phyloP scores from a whole-genome alignment of 2,113 vertebrate genomes.

The Rhineura floridana region DNA sequence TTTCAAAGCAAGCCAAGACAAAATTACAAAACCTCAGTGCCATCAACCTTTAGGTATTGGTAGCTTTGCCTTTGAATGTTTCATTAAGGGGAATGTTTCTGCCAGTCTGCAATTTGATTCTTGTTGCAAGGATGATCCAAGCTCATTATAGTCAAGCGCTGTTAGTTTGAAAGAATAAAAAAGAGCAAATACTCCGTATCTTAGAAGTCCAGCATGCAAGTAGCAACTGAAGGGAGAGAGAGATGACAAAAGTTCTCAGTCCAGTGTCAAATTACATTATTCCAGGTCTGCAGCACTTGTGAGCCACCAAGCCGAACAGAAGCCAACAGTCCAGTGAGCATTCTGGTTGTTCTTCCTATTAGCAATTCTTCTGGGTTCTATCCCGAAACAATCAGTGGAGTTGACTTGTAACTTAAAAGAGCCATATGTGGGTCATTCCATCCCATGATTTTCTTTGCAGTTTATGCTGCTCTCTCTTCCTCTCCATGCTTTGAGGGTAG shows the following conservation, averaged over 20 bases:
- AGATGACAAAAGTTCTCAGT: background rate
- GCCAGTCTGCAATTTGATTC: background rate
- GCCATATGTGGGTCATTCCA: too few species aligned
- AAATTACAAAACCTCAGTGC: constrained; percentile 34
- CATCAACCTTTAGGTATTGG: constrained; percentile 47
- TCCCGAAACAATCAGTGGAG: too few species aligned
- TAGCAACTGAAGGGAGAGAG: background rate
- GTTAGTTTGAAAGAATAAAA: background rate
- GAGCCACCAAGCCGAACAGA: background rate
- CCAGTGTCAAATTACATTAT: background rate
- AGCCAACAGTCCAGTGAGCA: background rate
- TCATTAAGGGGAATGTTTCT: constrained; percentile 18
- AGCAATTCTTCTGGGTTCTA: too few species aligned
- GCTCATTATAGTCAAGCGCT: background rate
- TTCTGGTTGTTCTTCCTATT: too few species aligned
- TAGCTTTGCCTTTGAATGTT: constrained; percentile 33
- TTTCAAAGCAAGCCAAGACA: constrained; percentile 69
- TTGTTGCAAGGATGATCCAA: background rate
- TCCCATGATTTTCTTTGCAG: too few species aligned
- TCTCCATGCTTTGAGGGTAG: too few species aligned
- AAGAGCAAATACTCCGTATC: background rate
- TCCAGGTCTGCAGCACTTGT: background rate
- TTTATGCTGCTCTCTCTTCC: too few species aligned
- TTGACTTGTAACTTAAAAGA: too few species aligned
- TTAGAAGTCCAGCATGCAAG: background rate